These are phyloP conservation scores for Cheilosia pagana DNA, from an alignment of 2,888 invertebrate genomes.

Conservation along the genomic window DNA sequence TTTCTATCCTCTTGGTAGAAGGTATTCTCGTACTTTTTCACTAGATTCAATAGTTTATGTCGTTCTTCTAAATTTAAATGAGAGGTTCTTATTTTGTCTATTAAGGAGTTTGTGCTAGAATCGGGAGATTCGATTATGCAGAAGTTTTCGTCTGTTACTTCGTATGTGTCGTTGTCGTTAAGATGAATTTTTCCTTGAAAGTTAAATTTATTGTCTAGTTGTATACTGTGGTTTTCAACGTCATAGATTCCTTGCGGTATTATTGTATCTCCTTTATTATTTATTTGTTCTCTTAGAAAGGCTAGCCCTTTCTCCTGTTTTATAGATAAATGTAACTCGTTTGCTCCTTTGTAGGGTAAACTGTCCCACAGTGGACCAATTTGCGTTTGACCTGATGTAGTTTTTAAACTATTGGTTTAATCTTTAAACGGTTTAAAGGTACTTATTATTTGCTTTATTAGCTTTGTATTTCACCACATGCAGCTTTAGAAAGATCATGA, in stretches of 20 bases:
- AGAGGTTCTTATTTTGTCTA: not conserved
- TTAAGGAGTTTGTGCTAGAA: not conserved
- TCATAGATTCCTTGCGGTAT: conserved; percentile 31
- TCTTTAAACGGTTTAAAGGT: too few species aligned
- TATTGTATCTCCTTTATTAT: conserved; percentile 10
- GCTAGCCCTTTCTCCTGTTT: conserved; percentile 45
- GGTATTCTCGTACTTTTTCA: conserved; percentile 24
- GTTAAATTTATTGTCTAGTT: conserved; percentile 10
- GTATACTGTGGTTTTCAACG: conserved; percentile 7
- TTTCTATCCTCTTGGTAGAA: conserved; percentile 58
- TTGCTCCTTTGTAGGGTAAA: conserved; percentile 29
- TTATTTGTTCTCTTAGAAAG: conserved; percentile 20
- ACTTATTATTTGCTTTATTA: too few species aligned
- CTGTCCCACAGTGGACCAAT: too few species aligned
- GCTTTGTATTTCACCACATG: too few species aligned
- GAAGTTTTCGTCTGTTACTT: not conserved
- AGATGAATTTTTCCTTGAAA: not conserved
- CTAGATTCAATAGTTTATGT: conserved; percentile 15
- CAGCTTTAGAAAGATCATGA: too few species aligned
- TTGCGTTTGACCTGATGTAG: too few species aligned
- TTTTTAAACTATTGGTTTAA: too few species aligned
- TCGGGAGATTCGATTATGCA: conserved; percentile 1
- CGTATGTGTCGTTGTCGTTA: conserved; percentile 7
- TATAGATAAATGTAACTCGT: conserved; percentile 27
- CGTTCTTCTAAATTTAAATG: conserved; percentile 40